Conservation (phyloP, 2,888 invertebrate species). For the Cacoxenus indagator region DNA sequence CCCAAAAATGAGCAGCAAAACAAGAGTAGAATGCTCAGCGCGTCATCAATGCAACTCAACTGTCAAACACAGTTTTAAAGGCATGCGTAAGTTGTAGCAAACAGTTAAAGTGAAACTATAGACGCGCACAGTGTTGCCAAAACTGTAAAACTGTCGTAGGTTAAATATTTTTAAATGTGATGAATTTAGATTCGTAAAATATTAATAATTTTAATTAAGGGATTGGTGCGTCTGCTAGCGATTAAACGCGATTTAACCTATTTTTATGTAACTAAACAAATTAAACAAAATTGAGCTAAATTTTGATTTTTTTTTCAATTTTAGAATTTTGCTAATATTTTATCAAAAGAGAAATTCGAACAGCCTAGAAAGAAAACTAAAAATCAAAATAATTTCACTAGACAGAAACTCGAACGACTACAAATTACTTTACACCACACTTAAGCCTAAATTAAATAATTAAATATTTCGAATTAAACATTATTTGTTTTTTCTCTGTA, state of each 20-base stretch:
- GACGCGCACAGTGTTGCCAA: too few species aligned
- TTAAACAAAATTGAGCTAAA: conserved; percentile 13
- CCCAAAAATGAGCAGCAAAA: background rate
- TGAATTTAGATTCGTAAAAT: too few species aligned
- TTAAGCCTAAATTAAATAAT: background rate
- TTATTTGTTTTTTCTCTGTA: conserved; percentile 26
- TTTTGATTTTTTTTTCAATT: background rate
- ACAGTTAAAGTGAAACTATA: too few species aligned
- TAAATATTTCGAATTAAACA: conserved; percentile 13
- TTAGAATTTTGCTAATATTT: conserved; percentile 7
- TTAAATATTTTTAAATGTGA: too few species aligned
- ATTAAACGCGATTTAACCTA: background rate
- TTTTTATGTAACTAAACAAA: conserved; percentile 11
- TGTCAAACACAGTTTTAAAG: background rate
- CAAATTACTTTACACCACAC: background rate
- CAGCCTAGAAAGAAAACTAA: background rate
- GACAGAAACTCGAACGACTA: background rate
- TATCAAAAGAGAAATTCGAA: background rate
- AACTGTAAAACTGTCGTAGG: too few species aligned
- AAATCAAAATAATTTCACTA: conserved; percentile 29
- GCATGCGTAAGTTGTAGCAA: background rate
- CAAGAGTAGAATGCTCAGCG: background rate
- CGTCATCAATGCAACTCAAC: background rate
- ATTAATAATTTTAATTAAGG: too few species aligned
- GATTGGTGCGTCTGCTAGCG: too few species aligned